phyloP scores from a whole-genome alignment of 2,797 vertebrate species.

The Gastrophryne carolinensis region DNA sequence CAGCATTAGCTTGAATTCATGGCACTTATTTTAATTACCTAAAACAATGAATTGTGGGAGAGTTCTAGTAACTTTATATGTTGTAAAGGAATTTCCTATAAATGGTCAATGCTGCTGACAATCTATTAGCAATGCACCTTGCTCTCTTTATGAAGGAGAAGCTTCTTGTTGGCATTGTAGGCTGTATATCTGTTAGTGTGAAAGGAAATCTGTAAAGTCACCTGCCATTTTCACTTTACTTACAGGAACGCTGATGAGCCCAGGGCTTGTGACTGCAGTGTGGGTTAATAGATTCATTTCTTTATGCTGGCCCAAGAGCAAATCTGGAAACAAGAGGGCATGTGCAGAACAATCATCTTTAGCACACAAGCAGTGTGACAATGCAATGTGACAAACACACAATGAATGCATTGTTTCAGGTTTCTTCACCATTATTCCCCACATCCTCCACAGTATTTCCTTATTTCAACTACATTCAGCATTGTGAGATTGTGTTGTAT shows the following conservation, averaged over 20 bases:
- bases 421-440: background rate
- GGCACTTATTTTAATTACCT: too few species aligned
- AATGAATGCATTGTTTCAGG: background rate
- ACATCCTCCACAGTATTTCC: background rate
- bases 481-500: background rate
- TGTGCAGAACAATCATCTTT: background rate
- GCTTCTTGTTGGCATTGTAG: background rate
- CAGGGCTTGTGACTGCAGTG: background rate
- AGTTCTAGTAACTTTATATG: background rate
- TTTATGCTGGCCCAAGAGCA: background rate
- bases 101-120: background rate
- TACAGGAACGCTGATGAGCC: background rate
- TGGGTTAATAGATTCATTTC: background rate
- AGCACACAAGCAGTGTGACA: background rate
- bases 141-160: background rate
- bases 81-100: background rate
- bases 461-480: background rate
- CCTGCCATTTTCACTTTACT: background rate
- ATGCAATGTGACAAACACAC: background rate
- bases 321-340: background rate
- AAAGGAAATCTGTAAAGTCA: background rate
- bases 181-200: background rate
- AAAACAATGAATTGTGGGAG: background rate
- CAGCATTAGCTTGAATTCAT: too few species aligned
- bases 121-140: background rate